phyloP scores from a whole-genome alignment of 2,888 invertebrate genomes.

The Trachelus iudaicus region DNA sequence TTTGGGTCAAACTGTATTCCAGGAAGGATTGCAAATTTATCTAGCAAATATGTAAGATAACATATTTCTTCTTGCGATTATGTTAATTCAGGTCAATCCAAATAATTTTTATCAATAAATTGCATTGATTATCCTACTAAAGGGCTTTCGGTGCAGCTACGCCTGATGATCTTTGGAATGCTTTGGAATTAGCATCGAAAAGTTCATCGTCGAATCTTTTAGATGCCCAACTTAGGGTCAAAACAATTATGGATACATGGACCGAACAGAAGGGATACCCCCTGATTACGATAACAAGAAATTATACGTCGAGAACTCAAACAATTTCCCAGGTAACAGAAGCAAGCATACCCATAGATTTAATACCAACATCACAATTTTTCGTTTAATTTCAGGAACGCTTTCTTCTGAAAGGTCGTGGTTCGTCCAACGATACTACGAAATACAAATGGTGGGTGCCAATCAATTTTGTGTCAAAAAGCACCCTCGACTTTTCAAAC shows the following conservation, averaged over 20 bases:
- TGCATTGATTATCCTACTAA: neutral
- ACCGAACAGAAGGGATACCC: slow-evolving; percentile 66
- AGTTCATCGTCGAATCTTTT: slow-evolving; percentile 38
- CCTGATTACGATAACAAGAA: slow-evolving; percentile 53
- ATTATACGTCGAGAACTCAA: slow-evolving; percentile 36
- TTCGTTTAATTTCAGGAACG: slow-evolving; percentile 32
- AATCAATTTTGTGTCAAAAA: slow-evolving; percentile 43
- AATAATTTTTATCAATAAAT: neutral
- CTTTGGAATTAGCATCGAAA: slow-evolving; percentile 52
- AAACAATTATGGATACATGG: slow-evolving; percentile 57
- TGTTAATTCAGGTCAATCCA: too few species aligned
- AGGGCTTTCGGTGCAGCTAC: slow-evolving; percentile 61
- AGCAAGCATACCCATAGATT: too few species aligned
- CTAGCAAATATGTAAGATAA: slow-evolving; percentile 34
- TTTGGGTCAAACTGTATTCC: slow-evolving; percentile 69
- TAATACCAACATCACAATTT: too few species aligned
- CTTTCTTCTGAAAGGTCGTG: neutral
- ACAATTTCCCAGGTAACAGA: neutral
- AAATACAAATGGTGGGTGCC: slow-evolving; percentile 53
- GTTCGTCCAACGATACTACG: slow-evolving; percentile 12
- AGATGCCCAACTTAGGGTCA: slow-evolving; percentile 39
- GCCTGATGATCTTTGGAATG: slow-evolving; percentile 61
- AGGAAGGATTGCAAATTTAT: slow-evolving; percentile 68
- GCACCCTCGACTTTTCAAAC: slow-evolving; percentile 61
- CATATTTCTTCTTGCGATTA: too few species aligned